A percentile compares a stretch with the other conserved stretches of the same genome.
Conservation (phyloP, 2,888 invertebrate species). For the Caenorhabditis afra region DNA sequence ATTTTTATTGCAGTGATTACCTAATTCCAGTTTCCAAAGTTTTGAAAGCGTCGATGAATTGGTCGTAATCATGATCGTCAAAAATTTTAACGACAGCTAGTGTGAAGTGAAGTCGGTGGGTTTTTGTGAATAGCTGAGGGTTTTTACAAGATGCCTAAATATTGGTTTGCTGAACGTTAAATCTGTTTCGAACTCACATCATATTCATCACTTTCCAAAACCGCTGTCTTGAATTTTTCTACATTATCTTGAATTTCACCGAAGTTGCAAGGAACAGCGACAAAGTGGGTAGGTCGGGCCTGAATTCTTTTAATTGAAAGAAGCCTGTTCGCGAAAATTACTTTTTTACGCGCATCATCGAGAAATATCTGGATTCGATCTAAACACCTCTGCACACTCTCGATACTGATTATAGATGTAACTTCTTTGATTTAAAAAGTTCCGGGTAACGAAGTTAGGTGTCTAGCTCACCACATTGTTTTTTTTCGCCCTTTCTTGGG, state of each 20-base stretch:
- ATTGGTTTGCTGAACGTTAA: no score
- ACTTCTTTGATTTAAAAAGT: constrained; percentile 46
- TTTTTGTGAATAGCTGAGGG: constrained; percentile 45
- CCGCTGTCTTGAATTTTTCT: constrained; percentile 42
- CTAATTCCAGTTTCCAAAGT: constrained; percentile 37
- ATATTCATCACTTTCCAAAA: constrained; percentile 33
- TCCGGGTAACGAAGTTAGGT: not conserved
- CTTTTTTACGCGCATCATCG: constrained; percentile 30
- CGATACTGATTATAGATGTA: constrained; percentile 51
- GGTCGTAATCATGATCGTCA: constrained; percentile 48
- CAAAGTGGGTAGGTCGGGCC: constrained; percentile 61
- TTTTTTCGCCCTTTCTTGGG: constrained; percentile 44
- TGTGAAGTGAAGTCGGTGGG: constrained; percentile 61
- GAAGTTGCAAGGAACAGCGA: constrained; percentile 58
- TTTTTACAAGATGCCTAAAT: constrained; percentile 60
- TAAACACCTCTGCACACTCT: constrained; percentile 63
- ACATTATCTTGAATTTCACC: constrained; percentile 47
- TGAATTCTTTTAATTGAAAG: constrained; percentile 7
- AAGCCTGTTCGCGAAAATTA: not conserved
- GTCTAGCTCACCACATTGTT: constrained; percentile 55
- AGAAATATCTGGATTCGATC: constrained; percentile 63
- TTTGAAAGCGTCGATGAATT: constrained; percentile 19
- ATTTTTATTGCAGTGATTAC: constrained; percentile 1
- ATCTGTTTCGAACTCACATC: constrained; percentile 20
- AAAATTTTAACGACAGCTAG: constrained; percentile 47